A percentile compares a stretch with the other conserved stretches of the same genome.
Conservation (phyloP, 53 echinoderm and acorn worm species). For the Apostichopus leukothele region DNA sequence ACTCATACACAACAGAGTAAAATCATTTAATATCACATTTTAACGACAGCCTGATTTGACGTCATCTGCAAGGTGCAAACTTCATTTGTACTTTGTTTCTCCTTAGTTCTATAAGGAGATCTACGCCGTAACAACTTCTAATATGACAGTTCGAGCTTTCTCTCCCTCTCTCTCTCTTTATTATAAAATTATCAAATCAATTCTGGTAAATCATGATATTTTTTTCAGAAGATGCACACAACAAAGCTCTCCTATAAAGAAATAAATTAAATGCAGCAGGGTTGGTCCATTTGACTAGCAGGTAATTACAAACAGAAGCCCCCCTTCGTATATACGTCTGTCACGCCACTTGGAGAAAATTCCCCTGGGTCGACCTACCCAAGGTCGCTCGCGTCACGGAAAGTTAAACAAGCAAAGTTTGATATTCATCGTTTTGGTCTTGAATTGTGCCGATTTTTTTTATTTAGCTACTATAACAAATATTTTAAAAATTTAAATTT, state of each 20-base stretch:
- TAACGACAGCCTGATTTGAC: too few species aligned
- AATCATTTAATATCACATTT: too few species aligned
- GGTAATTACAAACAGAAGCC: neutral
- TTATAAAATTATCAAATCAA: too few species aligned
- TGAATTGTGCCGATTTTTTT: neutral
- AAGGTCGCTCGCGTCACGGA: conserved; percentile 18
- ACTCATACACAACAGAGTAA: too few species aligned
- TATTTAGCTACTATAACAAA: neutral
- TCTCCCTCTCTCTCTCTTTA: too few species aligned
- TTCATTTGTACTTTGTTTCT: too few species aligned
- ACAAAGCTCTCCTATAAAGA: neutral
- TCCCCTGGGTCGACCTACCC: conserved; percentile 25
- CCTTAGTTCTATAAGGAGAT: too few species aligned
- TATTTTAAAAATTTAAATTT: neutral
- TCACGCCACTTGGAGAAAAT: neutral
- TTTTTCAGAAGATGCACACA: neutral
- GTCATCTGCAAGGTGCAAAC: too few species aligned
- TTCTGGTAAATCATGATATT: too few species aligned
- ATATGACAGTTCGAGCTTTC: too few species aligned
- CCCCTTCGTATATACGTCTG: neutral
- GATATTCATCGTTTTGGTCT: neutral
- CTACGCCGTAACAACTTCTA: too few species aligned
- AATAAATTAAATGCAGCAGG: neutral
- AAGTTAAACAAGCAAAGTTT: neutral
- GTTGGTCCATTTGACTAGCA: neutral